Evolutionary conservation across 2,888 invertebrate genomes (phyloP).

Genomic region (Steinernema carpocapsae): DNA sequence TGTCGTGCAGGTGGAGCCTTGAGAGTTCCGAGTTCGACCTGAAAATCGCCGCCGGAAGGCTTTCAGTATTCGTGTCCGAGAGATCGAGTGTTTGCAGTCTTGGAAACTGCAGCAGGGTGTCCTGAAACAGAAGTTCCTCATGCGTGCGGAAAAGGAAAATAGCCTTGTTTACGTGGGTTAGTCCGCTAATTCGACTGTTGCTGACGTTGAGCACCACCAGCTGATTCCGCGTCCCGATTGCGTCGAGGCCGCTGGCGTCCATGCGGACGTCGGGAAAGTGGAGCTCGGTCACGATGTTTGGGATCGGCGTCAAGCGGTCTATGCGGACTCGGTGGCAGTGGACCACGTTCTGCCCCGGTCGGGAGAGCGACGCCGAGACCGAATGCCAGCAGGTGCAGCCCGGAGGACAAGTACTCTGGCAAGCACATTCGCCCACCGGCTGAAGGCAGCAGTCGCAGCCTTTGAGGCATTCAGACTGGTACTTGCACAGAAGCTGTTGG

Average conservation of each 20-base stretch:
- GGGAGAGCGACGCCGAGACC: not conserved
- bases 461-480: slow-evolving; percentile 40
- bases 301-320: slow-evolving; percentile 39
- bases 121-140: not conserved
- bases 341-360: slow-evolving; percentile 39
- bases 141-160: not conserved
- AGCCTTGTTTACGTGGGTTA: slow-evolving; percentile 2
- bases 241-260: slow-evolving; percentile 24
- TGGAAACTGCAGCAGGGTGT: slow-evolving; percentile 18
- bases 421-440: not conserved
- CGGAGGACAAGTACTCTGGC: slow-evolving; percentile 36
- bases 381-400: slow-evolving; percentile 40
- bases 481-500: slow-evolving; percentile 37
- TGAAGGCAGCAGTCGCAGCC: slow-evolving; percentile 39
- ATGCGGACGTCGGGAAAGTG: slow-evolving; percentile 32
- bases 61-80: slow-evolving; percentile 6
- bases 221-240: slow-evolving; percentile 10
- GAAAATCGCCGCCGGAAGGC: not conserved
- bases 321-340: slow-evolving; percentile 39
- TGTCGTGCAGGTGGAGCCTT: slow-evolving; percentile 3
- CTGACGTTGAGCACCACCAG: slow-evolving; percentile 8
- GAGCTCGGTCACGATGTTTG: slow-evolving; percentile 39
- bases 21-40: not conserved
- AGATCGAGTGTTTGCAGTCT: slow-evolving; percentile 18
- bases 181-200: slow-evolving; percentile 25